Base-by-base conservation (phyloP, 64 coral and sea anemone species). In the Pocillopora damicornis region DNA sequence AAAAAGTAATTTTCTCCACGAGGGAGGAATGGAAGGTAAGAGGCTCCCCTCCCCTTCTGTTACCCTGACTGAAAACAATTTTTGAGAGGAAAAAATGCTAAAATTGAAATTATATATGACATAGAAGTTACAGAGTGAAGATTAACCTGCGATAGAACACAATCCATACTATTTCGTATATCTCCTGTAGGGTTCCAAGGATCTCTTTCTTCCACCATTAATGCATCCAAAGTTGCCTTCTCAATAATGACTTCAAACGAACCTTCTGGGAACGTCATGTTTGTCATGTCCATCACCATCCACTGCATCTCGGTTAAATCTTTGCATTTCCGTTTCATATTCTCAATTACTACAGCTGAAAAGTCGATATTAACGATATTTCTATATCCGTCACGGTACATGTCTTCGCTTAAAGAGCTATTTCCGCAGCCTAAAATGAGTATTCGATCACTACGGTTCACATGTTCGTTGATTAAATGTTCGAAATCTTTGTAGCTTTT, bases 341-440 rank as follows among this genome's bases (percentile, higher is more conserved):
- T 94, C 63, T 94, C 88, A 81, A 94, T 90, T 25, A 94, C 88
- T 16, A 94, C 83, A 16, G 92, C 57, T 11, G 92, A 94, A 66
- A 74, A 94, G 92, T 94, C 92, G 12, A 94, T 94, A 90, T 94
- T 94, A 16, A 87, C 77, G 75, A 94, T 90, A 74, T 87, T 90
- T 35, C n/a, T 87, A 74, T 80, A 90, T 37, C 92, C 92, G 73
- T 94, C 92, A 64, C 65, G 79, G 59, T 90, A 94, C 88, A 94
- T 94, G 17, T 94, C 88, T 87, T 94, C 88, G 25, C 88, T 94
- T 58, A 94, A 74, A 1, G 45, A 51, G 60, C 92, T 94, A 58
- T 90, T 94, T 11, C 92, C 92, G 62, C 92, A 94, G 13, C 92
- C 92, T 73, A 94, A 63, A 22, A 90, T 89, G 62, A 94, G 79